Base-by-base conservation (phyloP, 2,888 invertebrate species). In the Scrobipalpa costella region DNA sequence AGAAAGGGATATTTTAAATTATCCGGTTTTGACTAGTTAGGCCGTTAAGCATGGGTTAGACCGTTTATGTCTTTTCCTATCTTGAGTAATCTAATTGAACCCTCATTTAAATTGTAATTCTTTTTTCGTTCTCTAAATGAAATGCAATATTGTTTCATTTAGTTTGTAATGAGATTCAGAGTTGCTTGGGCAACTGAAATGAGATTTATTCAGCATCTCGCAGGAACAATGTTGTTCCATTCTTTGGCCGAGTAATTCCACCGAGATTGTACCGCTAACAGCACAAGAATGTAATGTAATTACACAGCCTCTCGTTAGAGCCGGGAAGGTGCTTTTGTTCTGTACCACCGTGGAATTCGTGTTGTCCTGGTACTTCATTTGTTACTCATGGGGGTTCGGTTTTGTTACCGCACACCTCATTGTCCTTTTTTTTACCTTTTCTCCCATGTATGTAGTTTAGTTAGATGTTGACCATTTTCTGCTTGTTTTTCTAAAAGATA, bases 271-370 rank as follows among this genome's bases (percentile, higher is more conserved):
- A 80, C 84, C 79, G 77, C 78, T 82, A 83, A 84, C 82, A 76
- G 71, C 75, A 72, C 76, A 82, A 83, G 84, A 86, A 85, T 84
- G 81, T 85, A 84, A 87, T 85, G 79, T 83, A 86, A 88, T 88
- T 88, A 85, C 82, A 79, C 69, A 72, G 70, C 76, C 71, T 73
- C 82, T 84, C 79, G 83, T 86, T 84, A 83, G 72, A 68, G 66
- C 66, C 65, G 66, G 62, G 66, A 74, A 70, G 75, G 68, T 72
- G 73, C 75, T 74, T 77, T 80, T 77, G 73, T 60, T 60, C 59
- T 47, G n/a, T 15, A 55, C 49, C 50, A 40, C 38, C 13, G 21
- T 58, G 38, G 58, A 17, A 21, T 40, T 40, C 40, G 1, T 61
- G 49, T 49, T 61, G 17, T 50, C 61, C 61, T 49, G 49, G 61